A percentile compares a stretch with the other conserved stretches of the same genome.
These are phyloP conservation scores for Camelus bactrianus DNA, from an alignment of 2,113 vertebrate genomes.

Conservation along the genomic window DNA sequence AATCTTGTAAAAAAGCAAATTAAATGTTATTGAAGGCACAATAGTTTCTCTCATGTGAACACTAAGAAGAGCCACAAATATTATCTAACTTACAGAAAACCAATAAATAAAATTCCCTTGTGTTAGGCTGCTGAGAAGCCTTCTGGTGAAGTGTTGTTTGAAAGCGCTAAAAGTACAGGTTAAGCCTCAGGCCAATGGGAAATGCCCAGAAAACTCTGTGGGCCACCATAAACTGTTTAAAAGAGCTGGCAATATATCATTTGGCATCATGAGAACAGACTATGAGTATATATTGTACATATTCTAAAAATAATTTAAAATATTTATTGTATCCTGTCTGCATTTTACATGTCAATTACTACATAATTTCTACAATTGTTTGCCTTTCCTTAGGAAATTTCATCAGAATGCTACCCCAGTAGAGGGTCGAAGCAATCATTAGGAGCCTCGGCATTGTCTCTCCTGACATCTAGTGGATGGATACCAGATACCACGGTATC, in stretches of 20 bases:
- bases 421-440: not conserved
- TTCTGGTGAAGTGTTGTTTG: constrained; percentile 22
- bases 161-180: constrained; percentile 31
- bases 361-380: constrained; percentile 13
- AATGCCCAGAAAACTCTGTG: not conserved
- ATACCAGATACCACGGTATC: constrained; percentile 30
- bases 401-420: not conserved
- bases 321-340: constrained; percentile 41
- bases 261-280: constrained; percentile 20
- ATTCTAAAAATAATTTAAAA: constrained; percentile 3
- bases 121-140: not conserved
- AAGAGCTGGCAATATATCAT: constrained; percentile 42
- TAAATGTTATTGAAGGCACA: constrained; percentile 44
- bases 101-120: constrained; percentile 49
- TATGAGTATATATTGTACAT: constrained; percentile 24
- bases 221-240: not conserved
- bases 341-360: constrained; percentile 28
- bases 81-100: constrained; percentile 14
- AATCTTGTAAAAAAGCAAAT: constrained; percentile 60
- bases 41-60: constrained; percentile 23
- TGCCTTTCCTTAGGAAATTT: not conserved
- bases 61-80: not conserved
- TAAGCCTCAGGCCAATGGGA: not conserved
- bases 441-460: constrained; percentile 55
- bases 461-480: constrained; percentile 79